Base-by-base conservation (phyloP, 2,797 vertebrate species). In the Paedocypris micromegethes region DNA sequence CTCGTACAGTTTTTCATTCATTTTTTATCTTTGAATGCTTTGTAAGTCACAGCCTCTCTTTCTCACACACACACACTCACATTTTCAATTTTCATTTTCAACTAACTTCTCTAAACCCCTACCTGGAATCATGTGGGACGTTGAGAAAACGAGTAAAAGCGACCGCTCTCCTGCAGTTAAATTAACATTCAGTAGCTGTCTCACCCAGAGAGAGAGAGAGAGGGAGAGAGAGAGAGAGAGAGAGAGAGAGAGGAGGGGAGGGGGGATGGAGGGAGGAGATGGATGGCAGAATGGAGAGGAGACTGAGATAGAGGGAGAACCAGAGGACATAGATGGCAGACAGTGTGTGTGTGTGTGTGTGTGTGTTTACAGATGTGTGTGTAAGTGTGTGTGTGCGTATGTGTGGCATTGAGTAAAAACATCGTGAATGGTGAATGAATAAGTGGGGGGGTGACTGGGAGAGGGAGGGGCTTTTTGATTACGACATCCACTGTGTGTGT, bases 101-200 rank as follows among this genome's bases (percentile, higher is more conserved):
- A 23, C 23, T 23, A 23, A 23, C 6, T 50, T 9, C n/a, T 23
- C 6, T 40, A 6, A 43, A 9, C 43, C 42, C 37, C 53, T 41
- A 60, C 40, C 44, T 43, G 50, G 9, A 48, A 46, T 53, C 50
- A 4, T 42, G 4, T 52, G 49, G 5, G 38, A 58, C 40, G 9
- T 49, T 57, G 9, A 23, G 23, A 23, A 23, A 23, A 23, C 23
- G 23, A 23, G 23, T 23, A 23, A 23, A 23, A 23, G 23, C 62
- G 66, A 74, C 64, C 66, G 70, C 59, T 69, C 70, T 77, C 59
- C 77, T 70, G 77, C 73, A 74, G 68, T 76, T 75, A 71, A 67
- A 80, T 81, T 78, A 79, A 68, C 73, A 81, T 82, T 81, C 81
- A 72, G 73, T 66, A 76, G 58, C 71, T 75, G 71, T 73, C 70